Percentiles rank a stretch among this genome's conserved stretches.
These are phyloP conservation scores for Homalodisca vitripennis DNA, from an alignment of 1,140 invertebrate genomes.

Conservation along the genomic window DNA sequence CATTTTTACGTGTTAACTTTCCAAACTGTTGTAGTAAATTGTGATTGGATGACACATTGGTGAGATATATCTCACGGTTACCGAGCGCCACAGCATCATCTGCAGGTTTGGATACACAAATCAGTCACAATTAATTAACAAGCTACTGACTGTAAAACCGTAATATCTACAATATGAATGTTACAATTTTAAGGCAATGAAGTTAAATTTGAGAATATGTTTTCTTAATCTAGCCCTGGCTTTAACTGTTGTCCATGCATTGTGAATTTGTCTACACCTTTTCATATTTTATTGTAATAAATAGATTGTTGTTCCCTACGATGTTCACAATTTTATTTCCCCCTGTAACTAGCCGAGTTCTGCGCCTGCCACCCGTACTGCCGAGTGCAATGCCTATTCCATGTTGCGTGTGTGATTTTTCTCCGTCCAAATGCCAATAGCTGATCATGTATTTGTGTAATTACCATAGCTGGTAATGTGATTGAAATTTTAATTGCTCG, in stretches of 20 bases:
- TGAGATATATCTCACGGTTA: background rate
- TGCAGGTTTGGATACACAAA: constrained; percentile 8
- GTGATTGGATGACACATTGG: background rate
- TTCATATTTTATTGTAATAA: constrained; percentile 21
- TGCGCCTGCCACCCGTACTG: too few species aligned
- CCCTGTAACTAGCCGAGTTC: too few species aligned
- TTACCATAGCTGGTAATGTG: too few species aligned
- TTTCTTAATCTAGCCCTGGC: background rate
- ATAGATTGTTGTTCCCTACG: constrained; percentile 19
- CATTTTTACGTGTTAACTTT: too few species aligned
- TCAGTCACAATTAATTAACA: background rate
- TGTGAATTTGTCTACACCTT: constrained; percentile 20
- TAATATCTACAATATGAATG: too few species aligned
- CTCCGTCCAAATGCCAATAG: background rate
- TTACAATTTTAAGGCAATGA: too few species aligned
- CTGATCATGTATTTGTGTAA: too few species aligned
- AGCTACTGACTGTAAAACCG: background rate
- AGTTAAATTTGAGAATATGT: background rate
- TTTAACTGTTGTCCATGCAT: constrained; percentile 23
- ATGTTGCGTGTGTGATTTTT: background rate
- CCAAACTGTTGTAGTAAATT: too few species aligned
- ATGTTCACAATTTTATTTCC: constrained; percentile 4
- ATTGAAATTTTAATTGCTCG: too few species aligned
- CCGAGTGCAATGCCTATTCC: background rate
- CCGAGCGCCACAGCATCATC: background rate